Conservation (phyloP, 2,113 vertebrate species). For the Loxodonta africana region DNA sequence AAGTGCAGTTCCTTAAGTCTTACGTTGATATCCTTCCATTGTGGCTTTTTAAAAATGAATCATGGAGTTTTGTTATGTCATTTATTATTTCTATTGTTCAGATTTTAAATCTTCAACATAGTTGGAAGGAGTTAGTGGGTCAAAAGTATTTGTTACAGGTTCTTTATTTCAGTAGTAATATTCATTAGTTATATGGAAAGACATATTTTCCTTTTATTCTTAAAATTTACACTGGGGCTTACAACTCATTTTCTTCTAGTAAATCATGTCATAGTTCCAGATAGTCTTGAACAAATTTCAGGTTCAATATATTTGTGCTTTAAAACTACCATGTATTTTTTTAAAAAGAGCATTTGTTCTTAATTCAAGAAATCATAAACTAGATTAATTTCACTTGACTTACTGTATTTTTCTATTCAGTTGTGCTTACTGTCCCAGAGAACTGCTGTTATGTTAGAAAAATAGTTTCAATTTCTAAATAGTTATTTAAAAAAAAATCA, state of each 20-base stretch:
- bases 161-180: not conserved
- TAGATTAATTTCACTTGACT: not conserved
- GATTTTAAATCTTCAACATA: constrained; percentile 24
- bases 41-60: not conserved
- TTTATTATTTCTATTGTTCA: constrained; percentile 36
- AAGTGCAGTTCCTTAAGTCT: not conserved
- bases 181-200: not conserved
- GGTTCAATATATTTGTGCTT: not conserved
- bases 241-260: not conserved
- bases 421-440: not conserved
- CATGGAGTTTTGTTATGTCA: not conserved
- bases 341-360: not conserved
- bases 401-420: constrained; percentile 1
- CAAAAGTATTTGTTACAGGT: constrained; percentile 13
- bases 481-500: not conserved
- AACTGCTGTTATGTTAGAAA: not conserved
- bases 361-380: constrained; percentile 46
- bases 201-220: constrained; percentile 33
- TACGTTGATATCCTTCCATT: not conserved
- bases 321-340: not conserved
- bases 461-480: constrained; percentile 16
- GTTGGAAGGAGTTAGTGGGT: not conserved
- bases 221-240: constrained; percentile 9
- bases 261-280: not conserved
- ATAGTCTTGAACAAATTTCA: constrained; percentile 41